Evolutionary conservation across 2,113 vertebrate genomes (phyloP), one percentile per base, ranked within the genome.

Genomic region (Protobothrops flavoviridis): DNA sequence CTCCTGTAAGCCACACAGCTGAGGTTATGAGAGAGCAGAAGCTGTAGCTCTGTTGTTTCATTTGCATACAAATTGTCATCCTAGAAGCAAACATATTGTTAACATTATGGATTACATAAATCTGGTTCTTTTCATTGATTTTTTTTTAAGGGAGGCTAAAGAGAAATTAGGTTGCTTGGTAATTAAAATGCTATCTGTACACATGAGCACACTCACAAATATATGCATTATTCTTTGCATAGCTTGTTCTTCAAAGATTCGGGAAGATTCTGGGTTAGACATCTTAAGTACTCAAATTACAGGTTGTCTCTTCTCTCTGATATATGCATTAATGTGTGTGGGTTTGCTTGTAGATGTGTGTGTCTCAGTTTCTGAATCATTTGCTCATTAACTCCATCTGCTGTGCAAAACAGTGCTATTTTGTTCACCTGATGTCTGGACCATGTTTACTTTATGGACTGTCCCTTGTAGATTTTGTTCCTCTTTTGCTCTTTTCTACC

Each of bases 51-150:
- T 91, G 21, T 90, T 93, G 43, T 95, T 95, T 90, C 69, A 96
- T 96, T 93, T 96, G 87, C 93, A 97, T 96, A 92, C 91, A 95
- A 89, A 94, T 94, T 97, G 57, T 81, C 95, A 95, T 87, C 93
- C 64, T 90, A 96, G 91, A 94, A 96, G 69, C 52, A 96, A 96
- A 96, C 5, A 89, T 95, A 95, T 96, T 96, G 88, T 4, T 20
- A 94, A 92, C 43, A 59, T 88, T 94, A 81, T n/a, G 81, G 93
- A 50, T 95, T 97, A 94, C 56, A 85, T 21, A 96, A 95, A 96
- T 64, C 59, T 55, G 69, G 59, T 56, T n/a, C 91, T 96, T 96
- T 92, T 26, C n/a, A 59, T 86, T 92, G 89, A 9, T 91, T 64
- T 26, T 7, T 7, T 90, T n/a, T 89, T 9, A 86, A 59, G n/a